phyloP scores from a whole-genome alignment of 2,888 invertebrate species.

The Ommatoiulus sabulosus region DNA sequence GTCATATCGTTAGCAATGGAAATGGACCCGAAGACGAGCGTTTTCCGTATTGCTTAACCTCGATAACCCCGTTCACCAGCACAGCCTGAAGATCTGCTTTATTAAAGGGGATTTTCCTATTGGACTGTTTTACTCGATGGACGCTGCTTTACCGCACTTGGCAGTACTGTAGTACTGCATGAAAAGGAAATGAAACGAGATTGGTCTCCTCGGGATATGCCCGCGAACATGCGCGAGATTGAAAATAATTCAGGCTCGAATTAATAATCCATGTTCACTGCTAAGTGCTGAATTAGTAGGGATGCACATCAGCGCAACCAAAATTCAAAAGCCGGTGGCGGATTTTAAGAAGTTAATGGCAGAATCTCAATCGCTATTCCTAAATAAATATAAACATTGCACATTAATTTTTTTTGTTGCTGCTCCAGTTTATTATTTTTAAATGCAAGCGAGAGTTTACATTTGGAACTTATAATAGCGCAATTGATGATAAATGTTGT shows the following conservation, averaged over 20 bases:
- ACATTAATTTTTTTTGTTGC: too few species aligned
- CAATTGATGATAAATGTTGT: too few species aligned
- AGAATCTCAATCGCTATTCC: too few species aligned
- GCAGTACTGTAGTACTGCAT: not conserved
- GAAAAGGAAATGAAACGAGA: not conserved
- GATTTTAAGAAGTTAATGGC: too few species aligned
- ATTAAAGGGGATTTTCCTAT: slow-evolving; percentile 3
- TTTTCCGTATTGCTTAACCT: slow-evolving; percentile 1
- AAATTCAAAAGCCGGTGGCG: too few species aligned
- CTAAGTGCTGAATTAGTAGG: not conserved
- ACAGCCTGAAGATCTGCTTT: not conserved
- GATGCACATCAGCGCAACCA: too few species aligned
- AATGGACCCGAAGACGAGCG: slow-evolving; percentile 32
- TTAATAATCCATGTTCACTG: not conserved
- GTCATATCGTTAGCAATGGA: slow-evolving; percentile 48
- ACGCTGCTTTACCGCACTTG: not conserved
- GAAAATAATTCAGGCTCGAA: not conserved
- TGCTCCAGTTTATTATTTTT: too few species aligned
- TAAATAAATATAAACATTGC: too few species aligned
- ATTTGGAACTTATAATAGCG: too few species aligned
- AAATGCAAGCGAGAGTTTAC: too few species aligned
- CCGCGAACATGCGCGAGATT: not conserved
- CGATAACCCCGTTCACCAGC: not conserved
- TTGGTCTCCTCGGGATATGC: not conserved
- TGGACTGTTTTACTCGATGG: not conserved